Evolutionary conservation across 2,113 vertebrate species (phyloP).

Genomic region (Leiothrix lutea): DNA sequence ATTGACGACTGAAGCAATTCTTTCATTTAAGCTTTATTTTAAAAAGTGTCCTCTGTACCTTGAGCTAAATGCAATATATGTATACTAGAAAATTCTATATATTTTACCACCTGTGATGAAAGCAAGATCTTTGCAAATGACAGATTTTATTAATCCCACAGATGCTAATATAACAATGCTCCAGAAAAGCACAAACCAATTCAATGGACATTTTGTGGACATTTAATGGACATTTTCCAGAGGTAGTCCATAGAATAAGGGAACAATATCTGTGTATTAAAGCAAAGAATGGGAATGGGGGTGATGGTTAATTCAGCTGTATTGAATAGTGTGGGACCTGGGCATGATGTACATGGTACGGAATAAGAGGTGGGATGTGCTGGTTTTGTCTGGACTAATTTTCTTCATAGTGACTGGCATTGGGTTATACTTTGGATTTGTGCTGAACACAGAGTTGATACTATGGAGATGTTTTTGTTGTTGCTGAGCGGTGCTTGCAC

Average conservation of each 20-base stretch:
- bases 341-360: not conserved
- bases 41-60: not conserved
- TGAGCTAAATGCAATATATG: not conserved
- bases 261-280: not conserved
- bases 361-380: too few relatives aligned
- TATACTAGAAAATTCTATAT: not conserved
- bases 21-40: not conserved
- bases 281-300: not conserved
- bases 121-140: not conserved
- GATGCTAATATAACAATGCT: not conserved
- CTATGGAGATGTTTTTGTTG: not conserved
- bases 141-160: slow-evolving; percentile 16
- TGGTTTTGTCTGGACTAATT: not conserved
- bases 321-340: not conserved
- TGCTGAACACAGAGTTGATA: not conserved
- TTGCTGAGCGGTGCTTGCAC: not conserved
- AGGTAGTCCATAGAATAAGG: not conserved
- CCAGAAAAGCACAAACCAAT: not conserved
- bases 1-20: not conserved
- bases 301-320: not conserved
- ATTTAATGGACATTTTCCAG: not conserved
- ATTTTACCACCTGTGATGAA: not conserved
- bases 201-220: not conserved
- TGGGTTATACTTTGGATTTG: not conserved
- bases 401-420: not conserved